Conservation (phyloP, 2,888 invertebrate species). For the Dynastes hyllus region DNA sequence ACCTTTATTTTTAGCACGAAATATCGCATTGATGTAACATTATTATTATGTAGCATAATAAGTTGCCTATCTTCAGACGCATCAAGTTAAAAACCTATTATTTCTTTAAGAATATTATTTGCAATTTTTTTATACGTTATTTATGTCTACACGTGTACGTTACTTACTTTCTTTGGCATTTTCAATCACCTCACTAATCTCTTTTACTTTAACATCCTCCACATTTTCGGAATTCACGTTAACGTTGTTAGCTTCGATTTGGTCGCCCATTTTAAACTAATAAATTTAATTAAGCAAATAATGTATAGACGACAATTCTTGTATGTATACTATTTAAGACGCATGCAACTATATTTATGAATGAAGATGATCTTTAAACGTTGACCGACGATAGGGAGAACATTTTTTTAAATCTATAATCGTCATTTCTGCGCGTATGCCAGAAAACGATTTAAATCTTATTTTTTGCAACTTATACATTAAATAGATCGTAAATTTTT, state of each 20-base stretch:
- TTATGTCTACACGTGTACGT: neutral
- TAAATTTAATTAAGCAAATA: too few relatives aligned
- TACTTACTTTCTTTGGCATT: neutral
- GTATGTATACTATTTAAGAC: too few relatives aligned
- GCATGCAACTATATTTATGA: neutral
- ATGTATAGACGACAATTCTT: too few relatives aligned
- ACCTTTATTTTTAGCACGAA: neutral
- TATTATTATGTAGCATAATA: neutral
- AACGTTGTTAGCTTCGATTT: neutral
- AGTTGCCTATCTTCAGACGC: slow-evolving; percentile 3
- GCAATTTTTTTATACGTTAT: neutral
- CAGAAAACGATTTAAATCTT: too few relatives aligned
- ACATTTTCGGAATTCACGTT: neutral
- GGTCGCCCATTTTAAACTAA: neutral
- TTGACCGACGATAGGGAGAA: slow-evolving; percentile 4
- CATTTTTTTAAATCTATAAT: neutral
- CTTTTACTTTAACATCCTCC: neutral
- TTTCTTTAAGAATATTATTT: neutral
- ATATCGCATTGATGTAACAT: neutral
- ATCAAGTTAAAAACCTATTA: neutral
- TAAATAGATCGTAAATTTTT: too few relatives aligned
- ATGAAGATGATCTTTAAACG: slow-evolving; percentile 21
- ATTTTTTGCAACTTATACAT: too few relatives aligned
- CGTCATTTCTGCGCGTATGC: too few relatives aligned
- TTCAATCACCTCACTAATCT: neutral